Evolutionary conservation across 1,140 invertebrate genomes (phyloP).

Genomic region (Pachypsylla venusta): DNA sequence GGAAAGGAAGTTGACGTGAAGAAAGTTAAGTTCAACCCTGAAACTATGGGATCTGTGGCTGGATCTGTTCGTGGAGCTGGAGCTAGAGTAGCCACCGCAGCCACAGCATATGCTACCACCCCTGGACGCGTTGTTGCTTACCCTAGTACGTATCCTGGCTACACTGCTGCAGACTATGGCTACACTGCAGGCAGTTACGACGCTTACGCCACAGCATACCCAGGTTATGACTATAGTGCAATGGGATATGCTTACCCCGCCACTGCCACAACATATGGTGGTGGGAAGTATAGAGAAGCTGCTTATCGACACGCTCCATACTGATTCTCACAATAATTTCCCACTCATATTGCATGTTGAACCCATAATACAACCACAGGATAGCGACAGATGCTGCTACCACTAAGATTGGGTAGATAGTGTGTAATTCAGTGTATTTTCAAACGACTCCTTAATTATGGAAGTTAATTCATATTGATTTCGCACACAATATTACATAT

Average conservation of each 20-base stretch:
- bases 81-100: conserved; percentile 18
- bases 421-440: too few species aligned
- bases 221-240: conserved; percentile 26
- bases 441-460: too few species aligned
- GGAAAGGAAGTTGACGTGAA: conserved; percentile 44
- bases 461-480: too few species aligned
- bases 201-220: conserved; percentile 21
- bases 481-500: too few species aligned
- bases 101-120: conserved; percentile 14
- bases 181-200: conserved; percentile 32
- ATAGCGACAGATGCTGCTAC: too few species aligned
- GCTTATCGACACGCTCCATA: conserved; percentile 23
- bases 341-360: too few species aligned
- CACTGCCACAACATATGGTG: conserved; percentile 28
- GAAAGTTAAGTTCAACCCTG: conserved; percentile 36
- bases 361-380: too few species aligned
- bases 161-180: conserved; percentile 28
- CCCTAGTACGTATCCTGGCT: conserved; percentile 16
- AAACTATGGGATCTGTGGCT: conserved; percentile 25
- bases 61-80: conserved; percentile 19
- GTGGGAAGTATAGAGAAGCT: conserved; percentile 23
- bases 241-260: conserved; percentile 33
- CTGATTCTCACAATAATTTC: too few species aligned
- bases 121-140: conserved; percentile 14
- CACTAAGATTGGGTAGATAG: too few species aligned